Percentiles rank a stretch among this genome's conserved stretches.
Conservation (phyloP, 2,888 invertebrate species). For the Stenchaetothrips biformis region DNA sequence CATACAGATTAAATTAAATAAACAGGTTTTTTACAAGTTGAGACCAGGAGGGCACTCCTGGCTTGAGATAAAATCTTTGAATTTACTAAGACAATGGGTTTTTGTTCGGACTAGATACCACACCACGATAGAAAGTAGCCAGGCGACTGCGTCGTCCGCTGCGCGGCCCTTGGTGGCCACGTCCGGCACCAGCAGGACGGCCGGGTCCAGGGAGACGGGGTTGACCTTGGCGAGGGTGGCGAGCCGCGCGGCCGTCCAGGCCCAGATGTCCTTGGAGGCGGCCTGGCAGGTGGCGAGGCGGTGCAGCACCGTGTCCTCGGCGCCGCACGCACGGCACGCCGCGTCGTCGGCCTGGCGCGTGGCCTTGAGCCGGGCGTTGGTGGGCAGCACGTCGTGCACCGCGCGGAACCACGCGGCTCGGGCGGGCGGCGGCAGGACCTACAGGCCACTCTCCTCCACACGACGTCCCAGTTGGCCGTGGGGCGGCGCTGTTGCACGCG, state of each 20-base stretch:
- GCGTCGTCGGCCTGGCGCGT: too few species aligned
- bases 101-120: not conserved
- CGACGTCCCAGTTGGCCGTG: not conserved
- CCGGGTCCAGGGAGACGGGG: not conserved
- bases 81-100: not conserved
- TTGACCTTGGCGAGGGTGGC: not conserved
- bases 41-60: too few species aligned
- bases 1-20: too few species aligned
- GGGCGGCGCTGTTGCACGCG: not conserved
- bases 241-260: not conserved
- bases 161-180: not conserved
- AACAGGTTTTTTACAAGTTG: too few species aligned
- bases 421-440: not conserved
- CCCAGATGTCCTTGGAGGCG: not conserved
- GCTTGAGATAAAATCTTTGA: not conserved
- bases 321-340: not conserved
- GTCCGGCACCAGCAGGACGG: not conserved
- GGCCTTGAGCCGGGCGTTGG: too few species aligned
- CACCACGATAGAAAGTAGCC: not conserved
- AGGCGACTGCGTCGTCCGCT: not conserved
- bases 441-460: not conserved
- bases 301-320: conserved; percentile 9
- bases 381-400: too few species aligned
- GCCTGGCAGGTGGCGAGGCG: conserved; percentile 2
- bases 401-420: not conserved